Conservation (phyloP, 2,888 invertebrate species). For the Boloria euphrosyne region DNA sequence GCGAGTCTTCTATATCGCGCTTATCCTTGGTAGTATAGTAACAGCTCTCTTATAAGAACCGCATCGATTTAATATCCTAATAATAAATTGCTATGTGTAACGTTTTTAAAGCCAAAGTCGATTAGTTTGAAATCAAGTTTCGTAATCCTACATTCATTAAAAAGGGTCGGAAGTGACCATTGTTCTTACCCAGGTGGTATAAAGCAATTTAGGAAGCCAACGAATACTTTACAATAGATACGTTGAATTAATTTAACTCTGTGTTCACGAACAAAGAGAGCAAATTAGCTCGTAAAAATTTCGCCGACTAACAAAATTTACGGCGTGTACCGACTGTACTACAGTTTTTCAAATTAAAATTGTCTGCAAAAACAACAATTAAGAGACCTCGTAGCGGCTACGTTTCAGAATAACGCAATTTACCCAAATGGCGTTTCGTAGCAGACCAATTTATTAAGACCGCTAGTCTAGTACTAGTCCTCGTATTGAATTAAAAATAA, state of each 20-base stretch:
- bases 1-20: too few relatives aligned
- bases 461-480: neutral
- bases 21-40: too few relatives aligned
- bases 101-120: neutral
- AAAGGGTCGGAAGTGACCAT: conserved; percentile 17
- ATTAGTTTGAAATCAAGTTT: conserved; percentile 2
- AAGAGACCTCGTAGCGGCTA: conserved; percentile 38
- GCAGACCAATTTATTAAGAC: conserved; percentile 15
- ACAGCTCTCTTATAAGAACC: too few relatives aligned
- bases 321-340: conserved; percentile 23
- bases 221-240: conserved; percentile 23
- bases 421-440: conserved; percentile 16
- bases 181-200: conserved; percentile 14
- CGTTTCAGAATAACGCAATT: conserved; percentile 29
- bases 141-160: conserved; percentile 15
- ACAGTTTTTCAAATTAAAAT: conserved; percentile 52
- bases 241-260: conserved; percentile 15
- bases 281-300: conserved; percentile 37
- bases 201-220: conserved; percentile 12
- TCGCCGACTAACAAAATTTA: conserved; percentile 29
- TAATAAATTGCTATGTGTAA: neutral
- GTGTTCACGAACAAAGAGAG: conserved; percentile 17
- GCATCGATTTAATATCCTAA: neutral
- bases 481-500: conserved; percentile 5
- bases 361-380: conserved; percentile 52